Percentiles rank a stretch among this genome's conserved stretches.
These are phyloP conservation scores for Lanius ludovicianus DNA, from an alignment of 2,113 vertebrate species.

Conservation along the genomic window DNA sequence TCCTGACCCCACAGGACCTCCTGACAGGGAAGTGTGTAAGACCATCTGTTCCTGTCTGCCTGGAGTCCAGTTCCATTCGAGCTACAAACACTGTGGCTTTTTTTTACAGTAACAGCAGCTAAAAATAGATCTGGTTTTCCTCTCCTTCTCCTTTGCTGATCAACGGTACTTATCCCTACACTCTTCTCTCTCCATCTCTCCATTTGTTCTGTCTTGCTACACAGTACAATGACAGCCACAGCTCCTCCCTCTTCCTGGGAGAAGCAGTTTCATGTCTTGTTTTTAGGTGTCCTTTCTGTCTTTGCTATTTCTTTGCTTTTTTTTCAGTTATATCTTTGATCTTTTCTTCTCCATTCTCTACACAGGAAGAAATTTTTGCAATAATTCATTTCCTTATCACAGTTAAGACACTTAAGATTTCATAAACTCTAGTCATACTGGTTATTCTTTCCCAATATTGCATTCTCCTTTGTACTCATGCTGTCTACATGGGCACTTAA, in stretches of 20 bases:
- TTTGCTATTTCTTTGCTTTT: not conserved
- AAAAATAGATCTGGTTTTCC: not conserved
- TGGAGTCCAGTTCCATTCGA: not conserved
- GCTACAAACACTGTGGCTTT: not conserved
- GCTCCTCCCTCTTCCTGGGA: not conserved
- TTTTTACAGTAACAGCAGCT: not conserved
- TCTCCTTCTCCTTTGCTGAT: not conserved
- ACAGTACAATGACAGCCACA: not conserved
- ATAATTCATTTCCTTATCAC: not conserved
- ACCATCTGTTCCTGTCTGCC: slow-evolving; percentile 8
- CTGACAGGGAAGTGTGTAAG: not conserved
- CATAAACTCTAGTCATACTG: not conserved
- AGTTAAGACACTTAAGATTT: not conserved
- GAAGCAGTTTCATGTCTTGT: not conserved
- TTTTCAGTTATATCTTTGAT: not conserved
- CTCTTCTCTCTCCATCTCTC: not conserved
- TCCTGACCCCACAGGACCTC: not conserved
- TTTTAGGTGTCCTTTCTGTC: not conserved
- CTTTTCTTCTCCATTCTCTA: not conserved
- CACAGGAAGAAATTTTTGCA: not conserved
- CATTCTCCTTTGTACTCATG: not conserved
- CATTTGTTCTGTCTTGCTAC: not conserved
- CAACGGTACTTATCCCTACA: rapidly evolving
- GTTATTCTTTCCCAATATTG: not conserved
- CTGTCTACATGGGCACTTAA: not conserved